These are phyloP conservation scores for Apis laboriosa DNA, from an alignment of 1,140 invertebrate species.

Conservation along the genomic window DNA sequence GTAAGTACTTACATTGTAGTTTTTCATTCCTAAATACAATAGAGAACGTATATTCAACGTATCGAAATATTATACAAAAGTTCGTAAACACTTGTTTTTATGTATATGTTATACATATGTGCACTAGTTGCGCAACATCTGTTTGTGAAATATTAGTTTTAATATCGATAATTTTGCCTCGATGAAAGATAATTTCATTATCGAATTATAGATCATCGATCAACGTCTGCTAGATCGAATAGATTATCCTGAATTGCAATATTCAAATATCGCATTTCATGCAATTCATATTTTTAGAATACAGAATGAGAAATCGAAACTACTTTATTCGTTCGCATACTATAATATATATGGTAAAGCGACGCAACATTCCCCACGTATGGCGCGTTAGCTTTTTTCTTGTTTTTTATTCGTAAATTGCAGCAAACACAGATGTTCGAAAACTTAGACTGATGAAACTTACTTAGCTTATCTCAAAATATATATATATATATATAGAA, in stretches of 20 bases:
- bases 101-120: not conserved
- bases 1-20: not conserved
- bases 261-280: not conserved
- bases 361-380: slow-evolving; percentile 8
- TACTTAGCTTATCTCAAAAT: slow-evolving; percentile 10
- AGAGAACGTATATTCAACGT: not conserved
- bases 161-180: not conserved
- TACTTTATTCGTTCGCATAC: not conserved
- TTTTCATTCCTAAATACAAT: not conserved
- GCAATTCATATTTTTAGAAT: not conserved
- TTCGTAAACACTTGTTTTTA: not conserved
- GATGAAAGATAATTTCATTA: not conserved
- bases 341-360: too few relatives aligned
- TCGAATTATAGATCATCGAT: not conserved
- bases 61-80: not conserved
- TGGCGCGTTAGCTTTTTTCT: slow-evolving; percentile 13
- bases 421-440: slow-evolving; percentile 56
- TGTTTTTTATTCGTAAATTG: not conserved
- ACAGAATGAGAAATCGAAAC: not conserved
- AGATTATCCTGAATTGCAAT: not conserved
- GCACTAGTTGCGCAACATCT: not conserved
- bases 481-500: not conserved
- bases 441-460: slow-evolving; percentile 7
- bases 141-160: not conserved
- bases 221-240: not conserved